Percentiles rank a stretch among this genome's conserved stretches.
These are phyloP conservation scores for Dryoscopus gambensis DNA, from an alignment of 2,113 vertebrate genomes.

Conservation along the genomic window DNA sequence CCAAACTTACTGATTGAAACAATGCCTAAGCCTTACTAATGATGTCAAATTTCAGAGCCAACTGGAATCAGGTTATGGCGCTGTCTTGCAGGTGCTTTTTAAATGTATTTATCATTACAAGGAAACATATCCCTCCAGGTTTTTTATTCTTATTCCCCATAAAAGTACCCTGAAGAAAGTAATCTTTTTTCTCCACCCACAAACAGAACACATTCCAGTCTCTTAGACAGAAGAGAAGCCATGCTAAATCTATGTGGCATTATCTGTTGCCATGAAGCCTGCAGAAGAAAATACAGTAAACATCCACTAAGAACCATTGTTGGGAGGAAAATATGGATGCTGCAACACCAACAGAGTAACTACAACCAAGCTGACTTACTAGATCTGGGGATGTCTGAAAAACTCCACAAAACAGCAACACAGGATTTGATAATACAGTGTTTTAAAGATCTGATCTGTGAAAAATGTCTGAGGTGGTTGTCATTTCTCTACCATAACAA, in stretches of 20 bases:
- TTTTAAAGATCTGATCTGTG: background rate
- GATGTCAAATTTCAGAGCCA: background rate
- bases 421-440: background rate
- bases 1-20: background rate
- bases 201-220: background rate
- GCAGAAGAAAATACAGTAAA: background rate
- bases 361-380: background rate
- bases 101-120: background rate
- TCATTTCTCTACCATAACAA: background rate
- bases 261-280: background rate
- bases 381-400: background rate
- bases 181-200: background rate
- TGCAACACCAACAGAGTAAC: background rate
- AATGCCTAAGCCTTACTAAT: background rate
- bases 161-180: background rate
- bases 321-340: background rate
- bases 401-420: background rate
- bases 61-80: background rate
- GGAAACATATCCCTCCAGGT: background rate
- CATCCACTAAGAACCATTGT: background rate
- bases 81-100: background rate
- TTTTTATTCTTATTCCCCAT: background rate
- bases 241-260: background rate
- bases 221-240: background rate
- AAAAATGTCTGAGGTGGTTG: background rate